Base-by-base conservation (phyloP, 2,797 vertebrate genomes). In the Paratrypauchen microcephalus region DNA sequence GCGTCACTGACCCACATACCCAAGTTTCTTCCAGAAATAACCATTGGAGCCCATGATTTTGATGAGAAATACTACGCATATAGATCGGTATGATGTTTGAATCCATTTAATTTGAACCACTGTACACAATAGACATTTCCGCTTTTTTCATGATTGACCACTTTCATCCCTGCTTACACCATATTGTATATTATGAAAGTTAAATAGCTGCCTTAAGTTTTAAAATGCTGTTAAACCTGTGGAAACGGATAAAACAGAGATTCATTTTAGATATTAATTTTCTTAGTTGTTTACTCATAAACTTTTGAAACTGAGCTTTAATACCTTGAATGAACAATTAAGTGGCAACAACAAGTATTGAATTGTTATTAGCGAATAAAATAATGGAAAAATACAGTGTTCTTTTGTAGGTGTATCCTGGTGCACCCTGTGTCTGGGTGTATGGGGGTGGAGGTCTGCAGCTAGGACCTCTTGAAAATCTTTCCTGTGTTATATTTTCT, bases 21-120 rank as follows among this genome's bases (percentile, higher is more conserved):
- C 0, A 15, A 3, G 63, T 98, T 93, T 62, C 72, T 99, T 61
- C 97, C 97, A 0, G 97, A 99, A 82, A 47, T 96, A 74, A 97
- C 96, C 2, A 73, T 99, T 0, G 95, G 96, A 0, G 95, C 94
- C 13, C 79, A 71, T 0, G 95, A 97, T 5, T 93, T 54, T 0
- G 92, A 95, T 62, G 83, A 84, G 0, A 26, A 84, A 74, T 96
- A 88, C 67, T 89, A 86, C 0, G 85, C 92, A 8, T 98, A 87
- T 66, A 88, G 8, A 79, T 81, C 82, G 85, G 97, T 98, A 81
- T 64, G 96, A 21, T 19, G n/a, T n/a, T n/a, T 52, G 48, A 52
- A 6, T 52, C 19, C 7, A 36, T 9, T n/a, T 6, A n/a, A 18
- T 52, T n/a, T 50, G 48, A n/a, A 50, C 15, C 39, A 12, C 39